phyloP scores from a whole-genome alignment of 2,797 vertebrate species.

The Phataginus tetradactyla region DNA sequence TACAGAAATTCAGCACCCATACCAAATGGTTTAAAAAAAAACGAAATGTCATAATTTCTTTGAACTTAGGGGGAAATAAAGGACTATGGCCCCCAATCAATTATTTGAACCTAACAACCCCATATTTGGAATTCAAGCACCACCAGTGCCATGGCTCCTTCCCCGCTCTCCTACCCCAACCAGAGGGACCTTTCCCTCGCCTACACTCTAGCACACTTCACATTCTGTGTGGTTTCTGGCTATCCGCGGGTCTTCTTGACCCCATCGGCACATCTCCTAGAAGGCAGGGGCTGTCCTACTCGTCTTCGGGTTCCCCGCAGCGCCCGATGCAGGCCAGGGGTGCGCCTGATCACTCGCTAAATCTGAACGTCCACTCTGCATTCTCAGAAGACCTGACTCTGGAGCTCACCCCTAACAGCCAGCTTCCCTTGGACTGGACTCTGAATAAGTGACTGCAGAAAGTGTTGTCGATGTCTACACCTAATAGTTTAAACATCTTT shows the following conservation, averaged over 20 bases:
- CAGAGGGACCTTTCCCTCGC: background rate
- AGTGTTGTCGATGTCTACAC: background rate
- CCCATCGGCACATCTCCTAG: background rate
- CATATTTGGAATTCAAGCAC: background rate
- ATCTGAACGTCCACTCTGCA: accelerated
- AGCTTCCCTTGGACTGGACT: background rate
- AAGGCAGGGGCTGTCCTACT: background rate
- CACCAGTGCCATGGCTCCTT: background rate
- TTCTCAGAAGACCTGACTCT: no score
- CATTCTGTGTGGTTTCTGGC: background rate
- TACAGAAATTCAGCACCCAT: background rate
- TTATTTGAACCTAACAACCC: background rate
- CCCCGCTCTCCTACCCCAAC: no score
- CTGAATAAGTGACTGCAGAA: background rate
- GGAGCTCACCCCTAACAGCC: background rate
- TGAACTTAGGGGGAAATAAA: background rate
- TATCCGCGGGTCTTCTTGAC: background rate
- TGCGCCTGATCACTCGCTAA: no score
- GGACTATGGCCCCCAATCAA: background rate
- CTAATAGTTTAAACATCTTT: slow-evolving; percentile 31
- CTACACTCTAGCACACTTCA: background rate
- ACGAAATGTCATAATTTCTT: slow-evolving; percentile 13
- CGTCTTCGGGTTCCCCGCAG: background rate
- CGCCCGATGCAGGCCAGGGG: background rate
- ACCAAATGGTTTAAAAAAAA: background rate